A percentile compares a stretch with the other conserved stretches of the same genome.
Evolutionary conservation across 2,888 invertebrate species (phyloP).

Genomic region (Heteromyza rotundicornis): DNA sequence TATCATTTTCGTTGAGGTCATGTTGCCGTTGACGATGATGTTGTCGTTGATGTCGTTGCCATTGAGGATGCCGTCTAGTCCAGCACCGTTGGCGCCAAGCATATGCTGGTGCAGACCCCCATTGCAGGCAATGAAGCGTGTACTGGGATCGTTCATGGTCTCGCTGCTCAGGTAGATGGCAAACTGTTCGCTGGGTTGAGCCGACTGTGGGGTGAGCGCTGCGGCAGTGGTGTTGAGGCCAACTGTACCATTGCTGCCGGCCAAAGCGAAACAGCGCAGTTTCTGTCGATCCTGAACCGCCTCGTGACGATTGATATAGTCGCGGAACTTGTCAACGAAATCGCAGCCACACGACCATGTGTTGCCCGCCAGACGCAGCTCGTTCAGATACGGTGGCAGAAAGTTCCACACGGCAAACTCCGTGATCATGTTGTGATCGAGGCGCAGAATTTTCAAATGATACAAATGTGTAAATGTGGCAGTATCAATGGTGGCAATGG

Average conservation of each 20-base stretch:
- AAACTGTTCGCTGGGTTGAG: conserved; percentile 38
- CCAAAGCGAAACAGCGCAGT: conserved; percentile 71
- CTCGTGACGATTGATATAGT: conserved; percentile 79
- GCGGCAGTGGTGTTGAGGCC: conserved; percentile 34
- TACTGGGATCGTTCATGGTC: conserved; percentile 34
- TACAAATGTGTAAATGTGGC: conserved; percentile 82
- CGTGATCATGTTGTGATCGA: conserved; percentile 83
- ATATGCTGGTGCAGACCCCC: conserved; percentile 38
- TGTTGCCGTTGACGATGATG: conserved; percentile 66
- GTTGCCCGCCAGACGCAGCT: conserved; percentile 78
- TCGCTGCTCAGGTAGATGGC: conserved; percentile 45
- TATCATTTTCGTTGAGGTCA: conserved; percentile 70
- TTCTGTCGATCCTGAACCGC: conserved; percentile 77
- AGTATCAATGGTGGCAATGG: conserved; percentile 81
- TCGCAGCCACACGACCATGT: conserved; percentile 90
- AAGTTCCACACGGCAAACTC: conserved; percentile 82
- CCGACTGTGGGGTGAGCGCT: conserved; percentile 24
- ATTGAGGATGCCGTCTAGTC: conserved; percentile 32
- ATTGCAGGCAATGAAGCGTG: conserved; percentile 51
- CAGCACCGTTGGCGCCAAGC: conserved; percentile 33
- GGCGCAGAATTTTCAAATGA: conserved; percentile 80
- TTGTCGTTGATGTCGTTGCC: conserved; percentile 34
- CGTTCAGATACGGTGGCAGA: conserved; percentile 70
- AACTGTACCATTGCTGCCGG: conserved; percentile 43
- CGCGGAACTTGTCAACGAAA: conserved; percentile 78